Percentiles rank a stretch among this genome's conserved stretches.
phyloP scores from a whole-genome alignment of 1,140 invertebrate genomes.

The Bathynomus jamesi region DNA sequence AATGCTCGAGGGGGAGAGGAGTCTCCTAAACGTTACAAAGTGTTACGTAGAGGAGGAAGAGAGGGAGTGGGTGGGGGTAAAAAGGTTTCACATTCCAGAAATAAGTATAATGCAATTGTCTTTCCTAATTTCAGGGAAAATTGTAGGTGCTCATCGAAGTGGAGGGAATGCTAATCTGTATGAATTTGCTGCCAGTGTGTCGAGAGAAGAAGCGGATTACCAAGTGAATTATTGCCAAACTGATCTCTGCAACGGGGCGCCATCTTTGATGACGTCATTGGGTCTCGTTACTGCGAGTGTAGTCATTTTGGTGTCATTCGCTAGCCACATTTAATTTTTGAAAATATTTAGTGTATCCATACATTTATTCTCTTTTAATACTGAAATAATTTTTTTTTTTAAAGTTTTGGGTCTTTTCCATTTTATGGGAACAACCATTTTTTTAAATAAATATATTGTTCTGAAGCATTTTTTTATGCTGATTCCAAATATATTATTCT shows the following conservation, averaged over 20 bases:
- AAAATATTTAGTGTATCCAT: not conserved
- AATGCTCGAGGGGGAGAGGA: no score
- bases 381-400: not conserved
- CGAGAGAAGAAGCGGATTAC: not conserved
- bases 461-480: no score
- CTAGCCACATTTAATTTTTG: not conserved
- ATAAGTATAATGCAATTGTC: no score
- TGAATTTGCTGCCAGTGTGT: not conserved
- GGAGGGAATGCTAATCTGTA: not conserved
- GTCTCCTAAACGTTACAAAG: no score
- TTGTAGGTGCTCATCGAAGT: not conserved
- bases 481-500: no score
- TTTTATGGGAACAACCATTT: no score
- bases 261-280: not conserved
- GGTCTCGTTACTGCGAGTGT: not conserved
- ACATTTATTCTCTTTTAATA: not conserved
- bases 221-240: not conserved
- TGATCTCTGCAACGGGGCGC: not conserved
- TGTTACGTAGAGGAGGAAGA: no score
- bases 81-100: no score
- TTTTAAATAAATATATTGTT: no score
- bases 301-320: not conserved
- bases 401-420: no score
- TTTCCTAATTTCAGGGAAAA: no score
- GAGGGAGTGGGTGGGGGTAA: no score